These are phyloP conservation scores for Coecobrya sp. DNA, from an alignment of 2,888 invertebrate species.

Conservation along the genomic window DNA sequence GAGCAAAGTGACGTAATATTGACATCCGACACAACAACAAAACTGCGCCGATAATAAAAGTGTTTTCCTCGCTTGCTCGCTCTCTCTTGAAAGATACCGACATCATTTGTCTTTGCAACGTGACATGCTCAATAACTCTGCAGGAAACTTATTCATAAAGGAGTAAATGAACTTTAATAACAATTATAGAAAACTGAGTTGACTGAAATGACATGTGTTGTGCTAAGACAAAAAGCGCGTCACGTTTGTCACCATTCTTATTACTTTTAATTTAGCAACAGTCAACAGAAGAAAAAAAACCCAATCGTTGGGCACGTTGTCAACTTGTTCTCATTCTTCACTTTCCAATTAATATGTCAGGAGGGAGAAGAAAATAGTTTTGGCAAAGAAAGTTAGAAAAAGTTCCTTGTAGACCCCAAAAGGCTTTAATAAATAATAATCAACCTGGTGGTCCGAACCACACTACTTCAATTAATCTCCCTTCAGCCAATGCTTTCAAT, in stretches of 20 bases:
- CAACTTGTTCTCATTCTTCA: not conserved
- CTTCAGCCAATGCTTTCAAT: not conserved
- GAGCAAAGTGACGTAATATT: not conserved
- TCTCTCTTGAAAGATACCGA: not conserved
- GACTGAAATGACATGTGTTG: not conserved
- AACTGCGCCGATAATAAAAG: not conserved
- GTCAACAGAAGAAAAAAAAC: not conserved
- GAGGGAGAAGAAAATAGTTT: not conserved
- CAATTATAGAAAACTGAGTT: not conserved
- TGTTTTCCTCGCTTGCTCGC: not conserved
- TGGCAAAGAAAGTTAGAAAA: not conserved
- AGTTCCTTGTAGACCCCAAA: not conserved
- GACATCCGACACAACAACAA: not conserved
- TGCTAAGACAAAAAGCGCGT: not conserved
- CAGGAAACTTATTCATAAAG: not conserved
- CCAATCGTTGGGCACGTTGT: not conserved
- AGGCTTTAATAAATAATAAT: not conserved
- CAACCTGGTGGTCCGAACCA: not conserved
- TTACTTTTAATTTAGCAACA: slow-evolving; percentile 1
- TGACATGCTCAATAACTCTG: not conserved
- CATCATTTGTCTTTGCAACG: slow-evolving; percentile 15
- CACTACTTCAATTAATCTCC: not conserved
- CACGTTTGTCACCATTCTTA: not conserved
- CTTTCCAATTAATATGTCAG: slow-evolving; percentile 1
- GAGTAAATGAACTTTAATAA: not conserved